phyloP scores from a whole-genome alignment of 2,797 vertebrate species.

The Iguana delicatissima region DNA sequence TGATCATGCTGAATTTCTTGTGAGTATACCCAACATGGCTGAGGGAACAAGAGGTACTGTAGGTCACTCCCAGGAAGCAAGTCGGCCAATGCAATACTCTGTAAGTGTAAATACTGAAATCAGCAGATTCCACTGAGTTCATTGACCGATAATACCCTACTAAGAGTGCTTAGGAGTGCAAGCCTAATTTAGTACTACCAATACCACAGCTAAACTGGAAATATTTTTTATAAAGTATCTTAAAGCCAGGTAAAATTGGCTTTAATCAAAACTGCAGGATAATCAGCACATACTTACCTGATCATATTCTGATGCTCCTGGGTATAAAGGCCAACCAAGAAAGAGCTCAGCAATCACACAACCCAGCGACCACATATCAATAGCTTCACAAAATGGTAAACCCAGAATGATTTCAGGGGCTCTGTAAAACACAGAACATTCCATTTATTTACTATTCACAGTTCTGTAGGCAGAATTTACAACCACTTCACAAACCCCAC shows the following conservation, averaged over 20 bases:
- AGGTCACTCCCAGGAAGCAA: no score
- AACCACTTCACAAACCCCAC: not conserved
- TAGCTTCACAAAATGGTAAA: constrained; percentile 96
- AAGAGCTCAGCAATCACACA: constrained; percentile 98
- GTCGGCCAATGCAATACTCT: no score
- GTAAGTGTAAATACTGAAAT: not conserved
- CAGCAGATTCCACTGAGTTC: not conserved
- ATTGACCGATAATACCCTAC: not conserved
- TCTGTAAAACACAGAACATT: constrained; percentile 74
- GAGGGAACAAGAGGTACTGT: not conserved
- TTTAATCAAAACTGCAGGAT: rapidly evolving
- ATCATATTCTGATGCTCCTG: constrained; percentile 97
- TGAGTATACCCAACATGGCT: not conserved
- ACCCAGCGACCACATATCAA: constrained; percentile 99
- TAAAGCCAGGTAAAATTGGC: rapidly evolving
- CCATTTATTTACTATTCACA: constrained; percentile 22
- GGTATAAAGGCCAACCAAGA: constrained; percentile 97
- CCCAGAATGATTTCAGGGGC: constrained; percentile 99
- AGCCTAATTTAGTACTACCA: not conserved
- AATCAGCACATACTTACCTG: constrained; percentile 84
- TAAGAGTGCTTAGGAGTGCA: not conserved
- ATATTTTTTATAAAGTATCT: not conserved
- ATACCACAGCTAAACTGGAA: not conserved
- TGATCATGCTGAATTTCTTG: not conserved
- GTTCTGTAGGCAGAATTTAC: not conserved